phyloP scores from a whole-genome alignment of 2,888 invertebrate species.

The Hecatera dysodea region DNA sequence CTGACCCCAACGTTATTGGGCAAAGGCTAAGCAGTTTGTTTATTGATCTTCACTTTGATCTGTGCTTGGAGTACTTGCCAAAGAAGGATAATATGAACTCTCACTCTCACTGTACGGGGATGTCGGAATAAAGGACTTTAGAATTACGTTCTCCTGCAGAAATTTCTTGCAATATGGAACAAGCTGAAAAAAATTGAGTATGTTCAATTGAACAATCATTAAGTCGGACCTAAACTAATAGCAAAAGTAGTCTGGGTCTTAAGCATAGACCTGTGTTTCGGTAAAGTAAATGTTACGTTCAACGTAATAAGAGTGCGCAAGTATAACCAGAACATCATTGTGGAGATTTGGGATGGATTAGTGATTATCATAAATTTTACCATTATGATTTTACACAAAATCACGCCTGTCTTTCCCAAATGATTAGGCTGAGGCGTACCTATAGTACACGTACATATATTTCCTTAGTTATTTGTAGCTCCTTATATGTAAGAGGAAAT shows the following conservation, averaged over 20 bases:
- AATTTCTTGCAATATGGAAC: slow-evolving; percentile 81
- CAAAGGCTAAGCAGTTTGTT: no score
- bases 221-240: neutral
- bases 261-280: neutral
- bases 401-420: no score
- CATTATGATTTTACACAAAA: no score
- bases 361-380: no score
- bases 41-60: neutral
- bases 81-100: neutral
- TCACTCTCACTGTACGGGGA: slow-evolving; percentile 16
- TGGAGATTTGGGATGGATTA: no score
- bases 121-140: slow-evolving; percentile 69
- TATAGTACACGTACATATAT: no score
- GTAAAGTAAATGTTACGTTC: neutral
- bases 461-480: no score
- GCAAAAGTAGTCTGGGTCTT: neutral
- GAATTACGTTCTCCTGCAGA: slow-evolving; percentile 77
- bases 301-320: no score
- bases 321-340: no score
- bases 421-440: no score
- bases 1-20: no score
- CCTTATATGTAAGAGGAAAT: no score
- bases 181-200: slow-evolving; percentile 71
- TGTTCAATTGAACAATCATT: neutral
- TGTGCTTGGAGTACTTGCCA: neutral